Evolutionary conservation across 2,888 invertebrate genomes (phyloP).

Genomic region (Blera fallax): DNA sequence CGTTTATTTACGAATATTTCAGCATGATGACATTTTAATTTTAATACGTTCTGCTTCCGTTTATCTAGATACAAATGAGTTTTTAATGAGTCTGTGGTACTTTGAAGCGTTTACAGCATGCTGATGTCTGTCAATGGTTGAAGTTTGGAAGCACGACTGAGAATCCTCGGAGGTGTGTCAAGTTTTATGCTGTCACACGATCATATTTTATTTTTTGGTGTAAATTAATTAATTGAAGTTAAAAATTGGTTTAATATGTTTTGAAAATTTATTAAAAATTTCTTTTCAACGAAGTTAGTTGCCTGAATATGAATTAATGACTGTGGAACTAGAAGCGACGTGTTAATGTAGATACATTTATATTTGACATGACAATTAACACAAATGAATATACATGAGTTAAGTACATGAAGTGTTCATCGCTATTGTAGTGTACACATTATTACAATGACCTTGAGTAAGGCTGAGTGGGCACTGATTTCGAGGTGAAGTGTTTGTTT

Average conservation of each 20-base stretch:
- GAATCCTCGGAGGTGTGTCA: not conserved
- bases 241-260: not conserved
- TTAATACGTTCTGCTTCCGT: conserved; percentile 25
- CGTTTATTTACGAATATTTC: conserved; percentile 16
- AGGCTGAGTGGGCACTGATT: not conserved
- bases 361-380: conserved; percentile 21
- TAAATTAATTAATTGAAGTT: conserved; percentile 11
- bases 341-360: not conserved
- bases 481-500: not conserved
- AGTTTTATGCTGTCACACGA: not conserved
- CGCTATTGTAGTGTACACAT: not conserved
- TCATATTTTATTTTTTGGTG: not conserved
- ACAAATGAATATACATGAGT: conserved; percentile 11
- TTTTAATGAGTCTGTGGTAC: conserved; percentile 29
- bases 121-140: not conserved
- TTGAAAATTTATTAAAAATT: not conserved
- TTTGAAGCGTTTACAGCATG: not conserved
- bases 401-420: not conserved
- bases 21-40: conserved; percentile 38
- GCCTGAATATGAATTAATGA: conserved; percentile 19
- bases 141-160: not conserved
- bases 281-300: not conserved
- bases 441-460: not conserved
- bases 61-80: conserved; percentile 18
- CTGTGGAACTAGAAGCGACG: not conserved